Evolutionary conservation across 1,140 invertebrate genomes (phyloP), one percentile per base, ranked within the genome.

Genomic region (Formica selysi): DNA sequence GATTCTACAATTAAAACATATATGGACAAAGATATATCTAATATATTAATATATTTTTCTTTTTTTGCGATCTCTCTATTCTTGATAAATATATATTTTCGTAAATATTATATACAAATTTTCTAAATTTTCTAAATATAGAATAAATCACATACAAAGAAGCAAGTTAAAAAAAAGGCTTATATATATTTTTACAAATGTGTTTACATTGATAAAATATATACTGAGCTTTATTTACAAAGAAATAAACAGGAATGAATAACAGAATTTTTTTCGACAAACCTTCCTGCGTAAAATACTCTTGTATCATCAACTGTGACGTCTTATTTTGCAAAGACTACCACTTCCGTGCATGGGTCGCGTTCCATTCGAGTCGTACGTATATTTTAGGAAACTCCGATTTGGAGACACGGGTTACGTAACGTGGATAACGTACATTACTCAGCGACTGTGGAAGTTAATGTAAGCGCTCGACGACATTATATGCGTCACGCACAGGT

Each of bases 361-460:
- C 78, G 65, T 80, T 80, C 65, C 51, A 80, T 67, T 36, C 36
- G 41, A 67, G 65, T 80, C 57, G 19, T 19, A 67, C 3, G 41
- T 79, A 70, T 80, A 80, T 80, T 80, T 80, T 70, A 57, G 36
- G 78, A 70, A 70, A 80, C 64, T n/a, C 51, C 22, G 48, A 71
- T 51, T 80, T 65, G 16, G 11, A 80, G 44, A 19, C 38, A 16
- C 22, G n/a, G 32, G 6, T 80, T 80, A 80, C 38, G 29, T 59
- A 80, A 80, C 38, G 26, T 22, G 48, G 16, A 19, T 51, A 51
- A 51, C 3, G 4, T 19, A 51, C 48, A 19, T 51, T 19, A 51
- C 48, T 51, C 48, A 4, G 13, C 13, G 44, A 16, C 44, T 51
- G 5, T 51, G 16, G 5, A 51, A 51, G 13, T 51, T 19, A 51